Evolutionary conservation across 2,113 vertebrate genomes (phyloP).

Genomic region (Ailurus styani): DNA sequence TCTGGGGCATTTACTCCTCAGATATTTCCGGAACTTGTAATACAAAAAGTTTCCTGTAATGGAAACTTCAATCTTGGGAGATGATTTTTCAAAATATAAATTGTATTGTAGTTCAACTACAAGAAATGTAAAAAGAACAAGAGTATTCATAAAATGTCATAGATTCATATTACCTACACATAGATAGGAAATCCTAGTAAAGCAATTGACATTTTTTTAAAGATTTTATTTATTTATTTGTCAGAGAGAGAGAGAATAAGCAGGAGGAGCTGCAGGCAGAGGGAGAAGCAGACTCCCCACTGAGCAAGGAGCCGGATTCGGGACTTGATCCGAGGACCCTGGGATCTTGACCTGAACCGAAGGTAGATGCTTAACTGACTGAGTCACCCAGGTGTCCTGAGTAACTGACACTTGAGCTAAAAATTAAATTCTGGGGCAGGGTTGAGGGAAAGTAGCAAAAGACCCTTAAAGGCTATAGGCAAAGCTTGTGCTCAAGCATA

Average conservation of each 20-base stretch:
- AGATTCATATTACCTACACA: background rate
- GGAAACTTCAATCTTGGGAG: background rate
- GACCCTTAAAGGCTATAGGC: background rate
- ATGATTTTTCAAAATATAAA: background rate
- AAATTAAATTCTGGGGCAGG: background rate
- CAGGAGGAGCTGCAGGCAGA: no score
- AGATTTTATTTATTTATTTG: no score
- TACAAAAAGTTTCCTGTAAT: background rate
- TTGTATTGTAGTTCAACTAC: background rate
- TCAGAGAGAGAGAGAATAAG: no score
- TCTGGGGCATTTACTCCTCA: background rate
- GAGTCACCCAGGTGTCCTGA: background rate
- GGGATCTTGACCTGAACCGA: no score
- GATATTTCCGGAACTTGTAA: background rate
- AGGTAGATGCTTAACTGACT: no score
- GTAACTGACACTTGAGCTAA: background rate
- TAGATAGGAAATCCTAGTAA: background rate
- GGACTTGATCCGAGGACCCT: no score
- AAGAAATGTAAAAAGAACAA: background rate
- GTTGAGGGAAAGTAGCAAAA: background rate
- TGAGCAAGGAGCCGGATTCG: no score
- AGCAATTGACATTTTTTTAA: background rate
- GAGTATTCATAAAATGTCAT: background rate
- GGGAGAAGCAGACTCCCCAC: no score
- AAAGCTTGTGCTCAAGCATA: background rate